Base-by-base conservation (phyloP, 2,113 vertebrate genomes). In the Anhinga anhinga region DNA sequence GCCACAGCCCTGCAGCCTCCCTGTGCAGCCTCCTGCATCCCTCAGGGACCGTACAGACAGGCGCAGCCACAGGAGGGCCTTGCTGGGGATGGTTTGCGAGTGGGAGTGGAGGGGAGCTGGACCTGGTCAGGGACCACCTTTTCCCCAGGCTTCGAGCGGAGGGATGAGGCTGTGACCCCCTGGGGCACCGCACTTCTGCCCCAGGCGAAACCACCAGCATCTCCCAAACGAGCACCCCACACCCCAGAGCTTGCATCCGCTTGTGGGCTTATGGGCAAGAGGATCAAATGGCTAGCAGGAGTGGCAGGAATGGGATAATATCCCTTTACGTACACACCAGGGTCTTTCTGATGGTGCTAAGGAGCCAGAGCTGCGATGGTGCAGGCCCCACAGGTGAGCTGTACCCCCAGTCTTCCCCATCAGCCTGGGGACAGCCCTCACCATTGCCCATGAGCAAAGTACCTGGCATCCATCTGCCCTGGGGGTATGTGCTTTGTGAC, bases 341-440 rank as follows among this genome's bases (percentile, higher is more conserved):
- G 19, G 11, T 50, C 59, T 36, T 34, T 74, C 58, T 76, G 79
- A 59, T 13, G 26, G 29, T 61, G 36, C 15, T 15, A 21, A 27
- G 32, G 42, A 53, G 65, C 36, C 38, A 22, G 56, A 42, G 13
- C 19, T 32, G 34, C 53, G 78, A 22, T 11, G 53, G 20, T 27
- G 38, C 44, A 69, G 38, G 11, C 29, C 14, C 58, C 38, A 3
- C 0, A 0, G 56, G 9, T 4, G 10, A 76, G 47, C 15, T 50
- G 62, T 32, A 15, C 16, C 38, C 22, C 38, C 30, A 32, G 22
- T 44, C 17, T 52, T 62, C 29, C 15, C 13, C 71, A 16, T 17
- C 34, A 66, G 30, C 30, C 34, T 49, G 34, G 53, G 62, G 25
- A 77, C 53, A 79, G 29, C 40, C 15, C 18, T 66, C 59, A 27